Evolutionary conservation across 2,113 vertebrate genomes (phyloP).

Genomic region (Periophthalmodon schlosseri): DNA sequence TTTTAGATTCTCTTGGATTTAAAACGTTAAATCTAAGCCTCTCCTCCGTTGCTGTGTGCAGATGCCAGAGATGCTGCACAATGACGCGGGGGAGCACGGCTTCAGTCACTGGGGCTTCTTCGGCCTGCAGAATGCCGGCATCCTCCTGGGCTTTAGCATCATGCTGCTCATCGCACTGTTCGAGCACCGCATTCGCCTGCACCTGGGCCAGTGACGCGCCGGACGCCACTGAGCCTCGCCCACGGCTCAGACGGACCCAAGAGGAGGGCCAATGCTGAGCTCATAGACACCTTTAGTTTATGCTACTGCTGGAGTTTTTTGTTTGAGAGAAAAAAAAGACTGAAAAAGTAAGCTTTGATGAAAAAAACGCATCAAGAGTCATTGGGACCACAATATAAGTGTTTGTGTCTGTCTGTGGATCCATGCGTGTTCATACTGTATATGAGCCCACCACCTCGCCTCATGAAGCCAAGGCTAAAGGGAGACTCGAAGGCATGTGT

Average conservation of each 20-base stretch:
- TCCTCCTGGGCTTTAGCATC: conserved; percentile 93
- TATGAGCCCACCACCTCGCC: not conserved
- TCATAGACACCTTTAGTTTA: not conserved
- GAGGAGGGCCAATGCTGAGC: not conserved
- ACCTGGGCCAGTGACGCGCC: conserved; percentile 81
- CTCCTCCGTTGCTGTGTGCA: conserved; percentile 41
- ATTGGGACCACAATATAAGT: not conserved
- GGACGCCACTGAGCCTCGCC: not conserved
- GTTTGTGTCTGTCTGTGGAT: not conserved
- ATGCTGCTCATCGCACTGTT: conserved; percentile 96
- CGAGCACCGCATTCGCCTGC: conserved; percentile 92
- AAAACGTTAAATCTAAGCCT: not conserved
- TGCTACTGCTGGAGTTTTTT: not conserved
- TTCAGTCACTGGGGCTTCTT: conserved; percentile 96
- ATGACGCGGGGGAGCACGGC: conserved; percentile 93
- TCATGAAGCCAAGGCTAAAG: not conserved
- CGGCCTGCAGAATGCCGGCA: conserved; percentile 95
- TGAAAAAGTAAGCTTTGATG: not conserved
- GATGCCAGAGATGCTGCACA: conserved; percentile 98
- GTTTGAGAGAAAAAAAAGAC: not conserved
- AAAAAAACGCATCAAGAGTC: not conserved
- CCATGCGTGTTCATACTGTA: not conserved
- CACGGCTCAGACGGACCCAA: not conserved
- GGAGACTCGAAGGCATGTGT: not conserved
- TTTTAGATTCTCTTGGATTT: too few relatives aligned